These are phyloP conservation scores for Megalops atlanticus DNA, from an alignment of 2,113 vertebrate species.

Conservation along the genomic window DNA sequence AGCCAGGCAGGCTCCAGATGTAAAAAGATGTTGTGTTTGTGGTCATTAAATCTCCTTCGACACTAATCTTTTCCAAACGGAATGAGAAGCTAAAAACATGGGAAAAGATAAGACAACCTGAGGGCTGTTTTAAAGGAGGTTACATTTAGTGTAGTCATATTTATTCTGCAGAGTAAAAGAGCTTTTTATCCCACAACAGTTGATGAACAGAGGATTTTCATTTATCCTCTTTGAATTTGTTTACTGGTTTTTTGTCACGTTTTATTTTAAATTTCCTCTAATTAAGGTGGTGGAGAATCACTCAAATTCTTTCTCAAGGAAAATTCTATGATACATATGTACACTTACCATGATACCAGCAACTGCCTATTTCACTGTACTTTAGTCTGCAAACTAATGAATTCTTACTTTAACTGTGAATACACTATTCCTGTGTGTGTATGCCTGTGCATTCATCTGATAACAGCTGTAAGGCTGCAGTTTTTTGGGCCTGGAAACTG, in stretches of 20 bases:
- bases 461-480: constrained; percentile 21
- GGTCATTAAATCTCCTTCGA: constrained; percentile 23
- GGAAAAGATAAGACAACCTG: constrained; percentile 13
- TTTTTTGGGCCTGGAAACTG: not conserved
- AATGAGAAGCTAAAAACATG: constrained; percentile 21
- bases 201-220: not conserved
- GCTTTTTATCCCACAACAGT: not conserved
- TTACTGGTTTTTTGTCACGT: too few relatives aligned
- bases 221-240: too few relatives aligned
- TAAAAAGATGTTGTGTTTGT: constrained; percentile 34
- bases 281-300: not conserved
- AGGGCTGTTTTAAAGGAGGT: not conserved
- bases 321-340: not conserved
- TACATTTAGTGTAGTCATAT: not conserved
- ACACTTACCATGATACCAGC: too few relatives aligned
- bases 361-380: too few relatives aligned
- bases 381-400: not conserved
- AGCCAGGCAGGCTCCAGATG: constrained; percentile 12
- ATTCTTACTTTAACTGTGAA: not conserved
- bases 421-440: not conserved
- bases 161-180: not conserved
- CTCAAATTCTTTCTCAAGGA: not conserved
- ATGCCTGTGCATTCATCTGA: not conserved
- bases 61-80: constrained; percentile 29
- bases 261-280: not conserved